These are phyloP conservation scores for Macrotus californicus DNA, from an alignment of 2,113 vertebrate species.

Conservation along the genomic window DNA sequence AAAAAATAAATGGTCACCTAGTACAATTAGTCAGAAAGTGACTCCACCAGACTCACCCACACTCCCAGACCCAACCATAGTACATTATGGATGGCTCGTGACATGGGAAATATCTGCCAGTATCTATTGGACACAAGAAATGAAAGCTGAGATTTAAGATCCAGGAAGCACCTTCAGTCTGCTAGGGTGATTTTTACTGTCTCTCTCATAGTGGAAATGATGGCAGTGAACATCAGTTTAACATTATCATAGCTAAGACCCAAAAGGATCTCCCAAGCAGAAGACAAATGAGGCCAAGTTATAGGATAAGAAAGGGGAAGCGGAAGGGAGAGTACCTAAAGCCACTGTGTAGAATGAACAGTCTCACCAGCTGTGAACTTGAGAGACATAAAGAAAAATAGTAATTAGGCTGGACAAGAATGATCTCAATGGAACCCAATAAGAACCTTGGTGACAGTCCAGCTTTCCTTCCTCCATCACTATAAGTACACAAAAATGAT, in stretches of 20 bases:
- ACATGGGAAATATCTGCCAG: not conserved
- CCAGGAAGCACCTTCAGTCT: not conserved
- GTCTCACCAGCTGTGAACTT: not conserved
- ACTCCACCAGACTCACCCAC: not conserved
- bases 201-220: not conserved
- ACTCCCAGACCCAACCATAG: not conserved
- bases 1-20: not conserved
- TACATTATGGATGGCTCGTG: not conserved
- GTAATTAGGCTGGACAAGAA: not conserved
- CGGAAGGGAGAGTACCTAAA: not conserved
- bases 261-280: not conserved
- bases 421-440: not conserved
- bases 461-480: not conserved
- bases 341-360: accelerated
- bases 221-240: not conserved
- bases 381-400: not conserved
- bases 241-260: not conserved
- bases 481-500: not conserved
- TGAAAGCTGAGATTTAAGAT: not conserved
- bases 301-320: not conserved
- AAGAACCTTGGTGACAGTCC: not conserved
- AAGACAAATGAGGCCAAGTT: not conserved
- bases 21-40: not conserved
- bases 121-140: not conserved
- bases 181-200: not conserved